Conservation (phyloP, 2,797 vertebrate species). For the Scyliorhinus canicula region DNA sequence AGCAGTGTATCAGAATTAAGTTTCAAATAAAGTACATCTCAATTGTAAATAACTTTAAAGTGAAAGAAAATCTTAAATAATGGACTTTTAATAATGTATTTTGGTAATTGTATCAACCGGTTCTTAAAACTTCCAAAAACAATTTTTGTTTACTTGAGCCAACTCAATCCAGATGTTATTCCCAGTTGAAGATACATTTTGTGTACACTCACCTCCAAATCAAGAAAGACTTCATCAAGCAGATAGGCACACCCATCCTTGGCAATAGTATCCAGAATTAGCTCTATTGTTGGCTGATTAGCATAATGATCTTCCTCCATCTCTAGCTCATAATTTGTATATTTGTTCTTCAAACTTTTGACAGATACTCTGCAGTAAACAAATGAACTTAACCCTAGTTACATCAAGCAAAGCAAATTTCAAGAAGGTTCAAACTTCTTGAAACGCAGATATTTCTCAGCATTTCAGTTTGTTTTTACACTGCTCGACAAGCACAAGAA, state of each 20-base stretch:
- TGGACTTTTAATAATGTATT: background rate
- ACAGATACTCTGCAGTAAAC: conserved; percentile 76
- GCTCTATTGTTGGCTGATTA: conserved; percentile 72
- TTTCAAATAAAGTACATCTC: background rate
- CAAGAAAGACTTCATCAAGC: conserved; percentile 90
- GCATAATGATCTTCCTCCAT: conserved; percentile 55
- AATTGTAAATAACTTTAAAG: background rate
- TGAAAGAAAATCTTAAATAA: background rate
- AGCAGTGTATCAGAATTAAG: background rate
- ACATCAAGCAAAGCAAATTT: background rate
- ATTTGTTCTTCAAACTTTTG: conserved; percentile 88
- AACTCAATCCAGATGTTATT: background rate
- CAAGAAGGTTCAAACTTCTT: background rate
- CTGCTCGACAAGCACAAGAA: background rate
- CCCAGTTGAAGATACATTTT: background rate
- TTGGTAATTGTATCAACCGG: background rate
- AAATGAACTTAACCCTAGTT: background rate
- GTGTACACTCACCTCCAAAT: conserved; percentile 73
- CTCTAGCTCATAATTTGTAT: conserved; percentile 59
- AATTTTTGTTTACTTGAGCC: background rate
- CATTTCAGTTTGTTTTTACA: background rate
- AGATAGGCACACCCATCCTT: conserved; percentile 84
- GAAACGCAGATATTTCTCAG: background rate
- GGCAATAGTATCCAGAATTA: conserved; percentile 74
- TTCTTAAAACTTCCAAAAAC: background rate